Evolutionary conservation across 2,888 invertebrate species (phyloP).

Genomic region (Podotricha telesiphe): DNA sequence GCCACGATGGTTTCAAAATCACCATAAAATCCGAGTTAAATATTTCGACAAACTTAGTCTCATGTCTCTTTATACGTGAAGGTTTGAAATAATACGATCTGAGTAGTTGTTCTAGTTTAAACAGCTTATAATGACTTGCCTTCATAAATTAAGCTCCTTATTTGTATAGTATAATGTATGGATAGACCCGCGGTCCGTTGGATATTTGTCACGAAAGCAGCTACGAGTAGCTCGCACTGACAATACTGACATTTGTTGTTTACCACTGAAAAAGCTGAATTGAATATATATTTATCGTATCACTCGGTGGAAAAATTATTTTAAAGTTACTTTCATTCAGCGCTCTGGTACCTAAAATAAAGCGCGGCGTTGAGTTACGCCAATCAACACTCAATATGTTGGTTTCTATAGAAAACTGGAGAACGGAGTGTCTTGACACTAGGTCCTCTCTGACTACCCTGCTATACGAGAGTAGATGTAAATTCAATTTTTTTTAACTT

Average conservation of each 20-base stretch:
- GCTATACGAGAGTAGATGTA: no score
- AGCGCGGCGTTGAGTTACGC: no score
- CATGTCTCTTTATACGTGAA: not conserved
- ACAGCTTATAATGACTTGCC: conserved; percentile 21
- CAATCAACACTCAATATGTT: no score
- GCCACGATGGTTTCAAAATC: no score
- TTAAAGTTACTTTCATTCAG: no score
- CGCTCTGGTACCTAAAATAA: no score
- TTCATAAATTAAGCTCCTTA: conserved; percentile 21
- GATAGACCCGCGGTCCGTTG: conserved; percentile 10
- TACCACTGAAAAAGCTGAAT: not conserved
- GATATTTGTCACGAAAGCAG: not conserved
- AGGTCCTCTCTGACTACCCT: no score
- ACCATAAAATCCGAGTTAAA: not conserved
- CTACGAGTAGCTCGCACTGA: not conserved
- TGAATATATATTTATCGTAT: not conserved
- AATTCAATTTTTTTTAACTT: no score
- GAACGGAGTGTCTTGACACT: no score
- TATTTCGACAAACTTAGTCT: not conserved
- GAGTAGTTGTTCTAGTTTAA: conserved; percentile 13
- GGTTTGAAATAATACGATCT: conserved; percentile 18
- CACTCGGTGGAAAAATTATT: not conserved
- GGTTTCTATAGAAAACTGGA: no score
- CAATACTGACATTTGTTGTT: not conserved
- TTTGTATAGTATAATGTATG: conserved; percentile 20